These are phyloP conservation scores for Poliocrania exsul DNA, from an alignment of 2,797 vertebrate genomes.

Conservation along the genomic window DNA sequence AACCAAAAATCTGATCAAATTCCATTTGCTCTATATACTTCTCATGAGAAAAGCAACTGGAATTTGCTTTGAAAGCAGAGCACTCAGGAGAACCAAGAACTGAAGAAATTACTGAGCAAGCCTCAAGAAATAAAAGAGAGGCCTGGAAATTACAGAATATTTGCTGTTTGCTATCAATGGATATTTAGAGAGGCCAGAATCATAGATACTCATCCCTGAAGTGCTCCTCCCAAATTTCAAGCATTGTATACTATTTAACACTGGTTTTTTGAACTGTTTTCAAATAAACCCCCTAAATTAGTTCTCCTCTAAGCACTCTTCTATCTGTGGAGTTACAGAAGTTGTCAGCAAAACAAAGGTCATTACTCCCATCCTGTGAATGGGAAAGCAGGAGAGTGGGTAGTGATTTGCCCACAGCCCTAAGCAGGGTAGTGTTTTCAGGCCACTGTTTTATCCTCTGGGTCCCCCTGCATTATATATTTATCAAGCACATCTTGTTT, in stretches of 20 bases:
- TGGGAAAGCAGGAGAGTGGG: not conserved
- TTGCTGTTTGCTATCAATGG: not conserved
- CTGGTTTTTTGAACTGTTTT: not conserved
- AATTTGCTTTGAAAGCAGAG: constrained; percentile 22
- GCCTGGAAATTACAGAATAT: not conserved
- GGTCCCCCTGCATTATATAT: not conserved
- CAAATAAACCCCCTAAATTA: not conserved
- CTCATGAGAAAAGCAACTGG: constrained; percentile 13
- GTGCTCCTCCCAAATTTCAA: not conserved
- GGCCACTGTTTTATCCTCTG: not conserved
- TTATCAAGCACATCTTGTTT: not conserved
- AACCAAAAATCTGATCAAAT: constrained; percentile 51
- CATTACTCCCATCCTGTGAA: not conserved
- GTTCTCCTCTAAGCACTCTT: not conserved
- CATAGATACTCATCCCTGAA: not conserved
- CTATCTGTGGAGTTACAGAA: not conserved
- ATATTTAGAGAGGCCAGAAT: not conserved
- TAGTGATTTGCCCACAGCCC: not conserved
- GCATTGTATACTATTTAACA: not conserved
- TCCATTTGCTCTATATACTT: constrained; percentile 51
- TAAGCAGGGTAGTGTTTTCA: not conserved
- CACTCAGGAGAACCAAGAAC: not conserved
- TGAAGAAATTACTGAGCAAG: not conserved
- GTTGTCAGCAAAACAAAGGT: not conserved
- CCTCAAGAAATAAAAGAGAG: not conserved